phyloP scores from a whole-genome alignment of 2,888 invertebrate species.

The Venusia cambrica region DNA sequence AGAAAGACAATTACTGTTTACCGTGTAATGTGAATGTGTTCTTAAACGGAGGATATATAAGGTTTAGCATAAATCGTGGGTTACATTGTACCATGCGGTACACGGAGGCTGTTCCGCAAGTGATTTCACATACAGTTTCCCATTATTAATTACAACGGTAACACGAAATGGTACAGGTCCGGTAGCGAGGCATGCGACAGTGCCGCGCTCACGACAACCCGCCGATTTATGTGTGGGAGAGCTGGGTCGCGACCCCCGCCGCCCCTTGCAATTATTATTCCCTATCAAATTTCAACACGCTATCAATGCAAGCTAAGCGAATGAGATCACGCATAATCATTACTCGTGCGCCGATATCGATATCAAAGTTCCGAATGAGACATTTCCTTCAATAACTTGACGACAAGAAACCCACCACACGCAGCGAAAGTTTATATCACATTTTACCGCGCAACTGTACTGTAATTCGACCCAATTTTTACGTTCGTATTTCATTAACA shows the following conservation, averaged over 20 bases:
- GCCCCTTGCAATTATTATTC: conserved; percentile 63
- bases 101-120: conserved; percentile 26
- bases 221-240: conserved; percentile 71
- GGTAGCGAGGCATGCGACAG: conserved; percentile 41
- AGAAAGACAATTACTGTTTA: conserved; percentile 8
- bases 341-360: too few relatives aligned
- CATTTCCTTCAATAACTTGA: background rate
- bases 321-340: too few relatives aligned
- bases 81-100: conserved; percentile 24
- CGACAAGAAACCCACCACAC: conserved; percentile 1
- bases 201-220: conserved; percentile 52
- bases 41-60: conserved; percentile 10
- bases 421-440: conserved; percentile 19
- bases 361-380: background rate
- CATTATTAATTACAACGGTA: conserved; percentile 52
- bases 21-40: conserved; percentile 12
- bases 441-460: conserved; percentile 26
- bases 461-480: conserved; percentile 28
- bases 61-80: conserved; percentile 15
- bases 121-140: conserved; percentile 33
- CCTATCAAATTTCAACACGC: conserved; percentile 41
- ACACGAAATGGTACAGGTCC: conserved; percentile 41
- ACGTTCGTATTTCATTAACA: conserved; percentile 30
- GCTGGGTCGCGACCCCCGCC: conserved; percentile 55
- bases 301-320: conserved; percentile 3